Conservation (phyloP, 2,797 vertebrate species). For the Aldrovandia affinis region DNA sequence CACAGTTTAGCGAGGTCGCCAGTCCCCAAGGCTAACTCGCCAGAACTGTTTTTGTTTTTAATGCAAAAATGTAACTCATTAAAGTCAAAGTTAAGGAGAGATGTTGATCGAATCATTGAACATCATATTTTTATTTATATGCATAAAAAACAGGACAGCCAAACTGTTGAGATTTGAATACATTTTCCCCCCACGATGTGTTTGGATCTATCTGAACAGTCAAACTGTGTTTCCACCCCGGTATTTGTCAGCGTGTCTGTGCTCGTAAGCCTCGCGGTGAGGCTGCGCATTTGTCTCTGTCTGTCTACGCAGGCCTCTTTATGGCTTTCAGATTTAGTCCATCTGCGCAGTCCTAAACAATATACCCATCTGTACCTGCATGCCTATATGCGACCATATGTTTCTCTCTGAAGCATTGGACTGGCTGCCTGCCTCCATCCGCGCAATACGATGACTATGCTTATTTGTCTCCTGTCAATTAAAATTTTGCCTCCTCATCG, state of each 20-base stretch:
- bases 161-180: too few species aligned
- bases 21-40: too few species aligned
- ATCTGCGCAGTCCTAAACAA: not conserved
- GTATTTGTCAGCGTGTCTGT: not conserved
- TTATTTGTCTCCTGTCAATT: not conserved
- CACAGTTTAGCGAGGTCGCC: too few species aligned
- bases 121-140: too few species aligned
- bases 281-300: not conserved
- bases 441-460: not conserved
- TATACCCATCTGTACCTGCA: not conserved
- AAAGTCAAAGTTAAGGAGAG: too few species aligned
- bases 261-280: not conserved
- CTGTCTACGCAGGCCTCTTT: not conserved
- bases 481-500: not conserved
- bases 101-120: too few species aligned
- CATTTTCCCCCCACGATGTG: too few species aligned
- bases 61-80: too few species aligned
- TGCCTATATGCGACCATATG: not conserved
- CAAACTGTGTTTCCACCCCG: not conserved
- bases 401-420: not conserved
- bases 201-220: too few species aligned
- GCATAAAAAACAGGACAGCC: too few species aligned
- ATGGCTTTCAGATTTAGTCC: not conserved
- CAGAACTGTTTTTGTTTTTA: too few species aligned
- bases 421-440: not conserved